Evolutionary conservation across 2,888 invertebrate genomes (phyloP).

Genomic region (Rhamphomyia laevipes): DNA sequence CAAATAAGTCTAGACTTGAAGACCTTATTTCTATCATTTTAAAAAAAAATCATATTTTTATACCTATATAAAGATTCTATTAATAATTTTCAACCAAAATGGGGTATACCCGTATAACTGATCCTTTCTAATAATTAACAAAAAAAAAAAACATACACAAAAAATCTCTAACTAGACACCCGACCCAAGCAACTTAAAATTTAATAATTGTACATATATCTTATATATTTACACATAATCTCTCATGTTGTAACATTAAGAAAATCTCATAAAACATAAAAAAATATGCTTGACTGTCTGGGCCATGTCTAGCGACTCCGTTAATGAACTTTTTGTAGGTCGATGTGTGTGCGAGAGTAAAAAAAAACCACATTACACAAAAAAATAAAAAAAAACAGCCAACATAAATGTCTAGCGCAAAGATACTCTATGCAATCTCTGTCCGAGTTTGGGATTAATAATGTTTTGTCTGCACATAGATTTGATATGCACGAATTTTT

Average conservation of each 20-base stretch:
- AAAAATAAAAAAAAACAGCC: not conserved
- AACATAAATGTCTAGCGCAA: conserved; percentile 6
- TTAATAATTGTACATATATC: no score
- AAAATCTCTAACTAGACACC: no score
- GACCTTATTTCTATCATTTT: not conserved
- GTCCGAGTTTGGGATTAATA: conserved; percentile 2
- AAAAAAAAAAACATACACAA: no score
- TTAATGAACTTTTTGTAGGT: conserved; percentile 40
- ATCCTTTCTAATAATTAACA: no score
- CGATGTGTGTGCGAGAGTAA: conserved; percentile 23
- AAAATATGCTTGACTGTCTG: conserved; percentile 36
- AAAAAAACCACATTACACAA: not conserved
- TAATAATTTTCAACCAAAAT: no score
- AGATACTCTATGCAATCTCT: conserved; percentile 10
- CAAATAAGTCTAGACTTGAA: conserved; percentile 1
- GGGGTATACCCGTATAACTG: no score
- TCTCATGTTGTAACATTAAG: not conserved
- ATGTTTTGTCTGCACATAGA: not conserved
- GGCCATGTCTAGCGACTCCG: conserved; percentile 37
- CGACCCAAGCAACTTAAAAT: no score
- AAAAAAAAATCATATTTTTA: no score
- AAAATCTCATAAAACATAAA: conserved; percentile 17
- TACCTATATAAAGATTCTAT: no score
- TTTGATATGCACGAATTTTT: no score
- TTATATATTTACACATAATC: no score